A percentile compares a stretch with the other conserved stretches of the same genome.
Conservation (phyloP, 1,140 invertebrate genomes). For the Batillaria attramentaria region DNA sequence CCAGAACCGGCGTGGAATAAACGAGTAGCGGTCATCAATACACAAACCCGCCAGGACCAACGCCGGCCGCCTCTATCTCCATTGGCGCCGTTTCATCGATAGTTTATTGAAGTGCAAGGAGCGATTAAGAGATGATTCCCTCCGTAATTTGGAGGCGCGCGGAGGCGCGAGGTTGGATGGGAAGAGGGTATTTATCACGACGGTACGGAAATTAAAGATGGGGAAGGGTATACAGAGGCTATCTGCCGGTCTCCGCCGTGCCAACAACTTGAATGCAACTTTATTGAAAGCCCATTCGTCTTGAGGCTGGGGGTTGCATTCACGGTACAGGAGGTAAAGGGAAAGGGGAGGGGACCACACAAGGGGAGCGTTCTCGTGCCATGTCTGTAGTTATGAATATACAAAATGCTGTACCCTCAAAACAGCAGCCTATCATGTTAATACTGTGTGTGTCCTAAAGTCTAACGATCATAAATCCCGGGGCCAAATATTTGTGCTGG, state of each 20-base stretch:
- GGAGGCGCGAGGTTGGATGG: not conserved
- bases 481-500: no score
- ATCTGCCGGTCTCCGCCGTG: not conserved
- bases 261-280: constrained; percentile 25
- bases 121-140: constrained; percentile 19
- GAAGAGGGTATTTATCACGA: not conserved
- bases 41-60: no score
- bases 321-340: not conserved
- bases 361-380: no score
- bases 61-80: no score
- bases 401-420: not conserved
- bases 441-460: not conserved
- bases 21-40: no score
- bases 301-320: not conserved
- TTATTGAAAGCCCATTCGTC: constrained; percentile 23
- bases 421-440: not conserved
- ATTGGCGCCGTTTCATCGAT: no score
- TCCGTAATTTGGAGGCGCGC: not conserved
- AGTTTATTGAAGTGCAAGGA: constrained; percentile 18
- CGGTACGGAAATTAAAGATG: constrained; percentile 12
- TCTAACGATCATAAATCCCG: not conserved
- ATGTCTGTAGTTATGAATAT: not conserved
- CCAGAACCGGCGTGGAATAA: not conserved
- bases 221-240: not conserved
- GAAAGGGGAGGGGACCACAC: not conserved